phyloP scores from a whole-genome alignment of 1,140 invertebrate genomes.

The Neotoxoptera formosana region DNA sequence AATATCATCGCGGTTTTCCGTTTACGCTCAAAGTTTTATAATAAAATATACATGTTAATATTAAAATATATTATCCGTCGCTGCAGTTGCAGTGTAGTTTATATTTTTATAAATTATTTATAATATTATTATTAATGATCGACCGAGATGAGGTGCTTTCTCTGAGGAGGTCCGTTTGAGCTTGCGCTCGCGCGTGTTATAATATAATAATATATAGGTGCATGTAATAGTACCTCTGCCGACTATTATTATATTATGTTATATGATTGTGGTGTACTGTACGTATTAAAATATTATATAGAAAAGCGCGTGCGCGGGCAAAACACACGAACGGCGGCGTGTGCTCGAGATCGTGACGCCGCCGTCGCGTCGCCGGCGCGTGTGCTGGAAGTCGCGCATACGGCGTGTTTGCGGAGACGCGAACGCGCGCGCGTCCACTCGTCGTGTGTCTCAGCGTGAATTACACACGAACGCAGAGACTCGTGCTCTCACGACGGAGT shows the following conservation, averaged over 20 bases:
- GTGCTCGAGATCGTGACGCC: constrained; percentile 53
- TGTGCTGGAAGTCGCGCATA: constrained; percentile 17
- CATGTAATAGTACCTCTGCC: not conserved
- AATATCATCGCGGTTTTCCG: not conserved
- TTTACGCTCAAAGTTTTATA: not conserved
- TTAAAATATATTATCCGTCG: too few relatives aligned
- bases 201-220: not conserved
- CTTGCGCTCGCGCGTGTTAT: not conserved
- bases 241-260: not conserved
- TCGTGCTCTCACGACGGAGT: not conserved
- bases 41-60: too few relatives aligned
- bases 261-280: not conserved
- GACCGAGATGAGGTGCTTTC: constrained; percentile 13
- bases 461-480: not conserved
- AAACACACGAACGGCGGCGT: constrained; percentile 40
- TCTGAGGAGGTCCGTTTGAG: not conserved
- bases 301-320: constrained; percentile 45
- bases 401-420: not conserved
- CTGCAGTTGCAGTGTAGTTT: too few relatives aligned
- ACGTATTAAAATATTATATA: not conserved
- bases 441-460: constrained; percentile 34
- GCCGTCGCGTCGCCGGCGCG: constrained; percentile 24
- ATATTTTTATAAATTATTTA: not conserved
- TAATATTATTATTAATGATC: constrained; percentile 38
- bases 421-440: not conserved